phyloP scores from a whole-genome alignment of 2,888 invertebrate species.

The Drosophila mulleri region DNA sequence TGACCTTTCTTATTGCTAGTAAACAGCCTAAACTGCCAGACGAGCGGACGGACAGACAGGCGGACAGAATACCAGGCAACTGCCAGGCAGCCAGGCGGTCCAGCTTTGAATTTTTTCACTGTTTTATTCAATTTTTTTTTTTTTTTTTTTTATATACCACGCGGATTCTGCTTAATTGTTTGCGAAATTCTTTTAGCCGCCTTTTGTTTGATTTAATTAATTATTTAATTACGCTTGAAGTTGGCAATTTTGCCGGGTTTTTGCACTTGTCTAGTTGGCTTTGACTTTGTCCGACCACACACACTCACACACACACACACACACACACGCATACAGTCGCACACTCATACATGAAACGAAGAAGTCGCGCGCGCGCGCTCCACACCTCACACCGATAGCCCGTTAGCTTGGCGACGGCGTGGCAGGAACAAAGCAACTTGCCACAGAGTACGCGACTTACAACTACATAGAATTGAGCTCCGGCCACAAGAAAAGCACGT shows the following conservation, averaged over 20 bases:
- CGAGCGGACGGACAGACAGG: conserved; percentile 4
- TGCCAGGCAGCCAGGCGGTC: background rate
- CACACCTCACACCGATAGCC: conserved; percentile 62
- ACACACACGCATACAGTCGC: background rate
- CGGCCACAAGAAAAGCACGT: conserved; percentile 60
- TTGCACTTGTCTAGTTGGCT: conserved; percentile 40
- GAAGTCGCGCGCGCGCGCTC: conserved; percentile 78
- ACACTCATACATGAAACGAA: conserved; percentile 11
- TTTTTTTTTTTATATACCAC: conserved; percentile 1
- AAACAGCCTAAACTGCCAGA: conserved; percentile 49
- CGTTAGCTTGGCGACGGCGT: conserved; percentile 48
- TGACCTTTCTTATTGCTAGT: conserved; percentile 68
- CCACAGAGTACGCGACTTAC: conserved; percentile 21
- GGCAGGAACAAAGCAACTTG: conserved; percentile 57
- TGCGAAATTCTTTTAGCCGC: conserved; percentile 65
- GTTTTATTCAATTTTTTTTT: background rate
- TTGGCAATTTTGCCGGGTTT: conserved; percentile 63
- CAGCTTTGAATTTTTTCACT: conserved; percentile 3
- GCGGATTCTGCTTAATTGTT: conserved; percentile 63
- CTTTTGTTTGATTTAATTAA: conserved; percentile 78
- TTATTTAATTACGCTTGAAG: conserved; percentile 78
- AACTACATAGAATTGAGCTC: conserved; percentile 27
- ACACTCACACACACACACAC: conserved; percentile 2
- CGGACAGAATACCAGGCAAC: background rate
- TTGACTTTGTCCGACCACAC: conserved; percentile 35